Evolutionary conservation across 2,113 vertebrate species (phyloP), one percentile per base, ranked within the genome.

Genomic region (Anser brachyrhynchus): DNA sequence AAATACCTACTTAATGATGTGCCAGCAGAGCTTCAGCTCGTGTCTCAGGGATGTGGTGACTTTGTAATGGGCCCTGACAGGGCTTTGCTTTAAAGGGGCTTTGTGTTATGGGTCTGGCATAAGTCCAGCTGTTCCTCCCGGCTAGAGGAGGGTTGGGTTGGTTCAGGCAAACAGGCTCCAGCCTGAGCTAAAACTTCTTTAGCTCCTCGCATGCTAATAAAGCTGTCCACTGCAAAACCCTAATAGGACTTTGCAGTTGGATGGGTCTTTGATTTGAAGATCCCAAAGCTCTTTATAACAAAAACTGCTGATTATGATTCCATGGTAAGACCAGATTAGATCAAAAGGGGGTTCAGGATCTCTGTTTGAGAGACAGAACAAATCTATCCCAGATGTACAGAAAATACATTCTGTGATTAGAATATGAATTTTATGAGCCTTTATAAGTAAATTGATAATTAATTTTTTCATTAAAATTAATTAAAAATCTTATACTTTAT

Each of bases 361-460:
- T 84, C 61, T 71, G n/a, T 84, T 89, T 76, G 62, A 76, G 17
- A 75, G 44, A 59, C 43, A 39, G 62, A 91, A 58, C 19, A 92
- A 95, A 84, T 39, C 28, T 72, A 41, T 89, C 62, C 86, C 58
- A 79, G 82, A 89, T 41, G 49, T 76, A 78, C 6, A 88, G 69
- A 79, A 87, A 72, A 43, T 71, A 90, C 12, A n/a, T 80, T 91
- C 54, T 70, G 55, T 86, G 51, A 67, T 39, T 69, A 87, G 61
- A 82, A 86, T 92, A 90, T 44, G 0, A 91, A 55, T 93, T 73
- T 82, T 76, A 72, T 33, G 54, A 89, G 37, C 62, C 33, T 92
- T 92, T 90, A 89, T 78, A 92, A 93, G 90, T 96, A 95, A 89
- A 54, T 35, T 33, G 26, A 54, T 95, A 76, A 82, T 96, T 95